Percentiles rank a stretch among this genome's conserved stretches.
These are phyloP conservation scores for Endomychus coccineus DNA, from an alignment of 2,888 invertebrate genomes.

Conservation along the genomic window DNA sequence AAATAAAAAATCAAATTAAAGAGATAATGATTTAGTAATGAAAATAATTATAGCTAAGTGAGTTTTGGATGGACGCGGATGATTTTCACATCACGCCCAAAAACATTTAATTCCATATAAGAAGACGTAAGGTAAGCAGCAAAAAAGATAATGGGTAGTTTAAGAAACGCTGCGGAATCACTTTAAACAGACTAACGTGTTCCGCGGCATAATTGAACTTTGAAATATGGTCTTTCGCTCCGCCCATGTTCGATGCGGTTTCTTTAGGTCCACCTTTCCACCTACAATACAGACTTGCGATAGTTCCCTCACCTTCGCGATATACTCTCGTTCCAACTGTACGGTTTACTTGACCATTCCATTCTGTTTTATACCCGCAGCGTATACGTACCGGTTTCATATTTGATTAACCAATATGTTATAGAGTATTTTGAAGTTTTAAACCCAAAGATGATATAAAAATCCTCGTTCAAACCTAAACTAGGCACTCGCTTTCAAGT, in stretches of 20 bases:
- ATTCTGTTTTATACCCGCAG: too few relatives aligned
- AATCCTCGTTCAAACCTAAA: too few relatives aligned
- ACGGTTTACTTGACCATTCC: too few relatives aligned
- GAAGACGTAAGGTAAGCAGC: neutral
- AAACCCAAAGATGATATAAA: too few relatives aligned
- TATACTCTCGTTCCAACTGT: neutral
- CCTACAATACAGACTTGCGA: conserved; percentile 27
- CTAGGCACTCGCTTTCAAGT: too few relatives aligned
- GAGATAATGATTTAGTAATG: conserved; percentile 13
- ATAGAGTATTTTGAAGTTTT: too few relatives aligned
- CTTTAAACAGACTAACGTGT: conserved; percentile 34
- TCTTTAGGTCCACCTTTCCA: conserved; percentile 30
- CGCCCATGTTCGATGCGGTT: conserved; percentile 33
- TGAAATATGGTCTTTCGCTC: conserved; percentile 37
- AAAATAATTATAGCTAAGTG: conserved; percentile 14
- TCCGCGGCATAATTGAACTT: conserved; percentile 42
- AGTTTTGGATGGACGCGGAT: too few relatives aligned
- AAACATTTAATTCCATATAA: conserved; percentile 20
- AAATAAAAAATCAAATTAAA: conserved; percentile 9
- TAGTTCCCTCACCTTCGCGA: conserved; percentile 15
- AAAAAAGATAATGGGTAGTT: conserved; percentile 29
- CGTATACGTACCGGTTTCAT: too few relatives aligned
- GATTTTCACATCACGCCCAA: conserved; percentile 24
- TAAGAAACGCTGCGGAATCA: conserved; percentile 31
- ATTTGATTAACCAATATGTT: too few relatives aligned